Evolutionary conservation across 2,113 vertebrate species (phyloP).

Genomic region (Dromas ardeola): DNA sequence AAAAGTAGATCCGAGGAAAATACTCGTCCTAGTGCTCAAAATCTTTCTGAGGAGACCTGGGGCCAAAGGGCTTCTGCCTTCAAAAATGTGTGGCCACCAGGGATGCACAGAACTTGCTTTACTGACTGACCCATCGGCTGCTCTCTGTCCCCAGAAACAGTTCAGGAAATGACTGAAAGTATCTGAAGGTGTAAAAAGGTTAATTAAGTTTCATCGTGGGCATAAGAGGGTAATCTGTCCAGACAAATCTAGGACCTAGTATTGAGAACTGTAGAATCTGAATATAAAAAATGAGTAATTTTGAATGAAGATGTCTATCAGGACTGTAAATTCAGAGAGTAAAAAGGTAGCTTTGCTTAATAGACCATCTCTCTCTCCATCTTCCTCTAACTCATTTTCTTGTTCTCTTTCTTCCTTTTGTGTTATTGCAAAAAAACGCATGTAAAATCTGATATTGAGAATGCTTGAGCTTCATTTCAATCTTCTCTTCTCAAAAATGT

Average conservation of each 20-base stretch:
- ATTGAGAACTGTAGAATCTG: slow-evolving; percentile 38
- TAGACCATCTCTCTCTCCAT: slow-evolving; percentile 27
- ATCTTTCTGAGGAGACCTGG: neutral
- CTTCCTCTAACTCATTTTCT: slow-evolving; percentile 46
- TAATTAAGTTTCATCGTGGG: slow-evolving; percentile 55
- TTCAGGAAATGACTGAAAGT: slow-evolving; percentile 22
- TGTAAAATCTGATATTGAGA: neutral
- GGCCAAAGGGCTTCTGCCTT: neutral
- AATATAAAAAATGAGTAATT: slow-evolving; percentile 52
- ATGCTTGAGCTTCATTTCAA: slow-evolving; percentile 17
- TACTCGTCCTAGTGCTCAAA: neutral
- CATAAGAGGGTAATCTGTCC: slow-evolving; percentile 56
- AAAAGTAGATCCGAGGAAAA: neutral
- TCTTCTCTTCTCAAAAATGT: neutral
- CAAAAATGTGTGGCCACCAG: neutral
- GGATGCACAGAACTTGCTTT: neutral
- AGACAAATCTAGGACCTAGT: slow-evolving; percentile 31
- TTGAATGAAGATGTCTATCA: slow-evolving; percentile 52
- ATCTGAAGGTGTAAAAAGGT: slow-evolving; percentile 38
- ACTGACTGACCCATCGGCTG: neutral
- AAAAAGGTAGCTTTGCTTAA: slow-evolving; percentile 31
- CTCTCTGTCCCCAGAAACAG: neutral
- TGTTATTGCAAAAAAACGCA: neutral
- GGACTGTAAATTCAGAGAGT: slow-evolving; percentile 17
- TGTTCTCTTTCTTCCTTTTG: slow-evolving; percentile 27